Conservation (phyloP, 1,140 invertebrate genomes). For the Aphelenchoides avenae region DNA sequence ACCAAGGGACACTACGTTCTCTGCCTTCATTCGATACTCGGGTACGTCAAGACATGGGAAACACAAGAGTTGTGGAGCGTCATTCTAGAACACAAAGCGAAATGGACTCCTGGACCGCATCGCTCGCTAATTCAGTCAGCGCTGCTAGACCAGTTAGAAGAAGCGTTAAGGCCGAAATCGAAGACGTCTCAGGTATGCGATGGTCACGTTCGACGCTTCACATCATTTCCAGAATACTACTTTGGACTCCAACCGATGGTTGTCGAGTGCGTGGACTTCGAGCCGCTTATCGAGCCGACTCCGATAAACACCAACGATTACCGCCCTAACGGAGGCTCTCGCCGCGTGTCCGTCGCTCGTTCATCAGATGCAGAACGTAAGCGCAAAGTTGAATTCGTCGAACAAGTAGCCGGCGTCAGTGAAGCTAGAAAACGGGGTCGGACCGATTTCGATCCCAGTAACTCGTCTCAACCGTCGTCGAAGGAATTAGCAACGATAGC, state of each 20-base stretch:
- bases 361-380: constrained; percentile 10
- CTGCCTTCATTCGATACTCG: constrained; percentile 49
- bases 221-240: constrained; percentile 47
- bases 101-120: constrained; percentile 25
- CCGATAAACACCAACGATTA: not conserved
- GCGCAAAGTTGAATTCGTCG: constrained; percentile 27
- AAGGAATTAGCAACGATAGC: constrained; percentile 11
- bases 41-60: constrained; percentile 18
- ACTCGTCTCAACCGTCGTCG: not conserved
- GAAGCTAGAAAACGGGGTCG: not conserved
- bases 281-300: constrained; percentile 40
- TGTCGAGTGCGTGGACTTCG: constrained; percentile 49
- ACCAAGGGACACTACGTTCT: constrained; percentile 53
- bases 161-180: constrained; percentile 44
- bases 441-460: not conserved
- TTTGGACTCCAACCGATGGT: constrained; percentile 48
- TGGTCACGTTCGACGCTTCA: not conserved
- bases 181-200: constrained; percentile 37
- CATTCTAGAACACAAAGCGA: constrained; percentile 42
- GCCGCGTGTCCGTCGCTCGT: not conserved
- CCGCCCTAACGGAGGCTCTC: constrained; percentile 8
- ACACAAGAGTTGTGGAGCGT: not conserved
- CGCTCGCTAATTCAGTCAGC: constrained; percentile 4
- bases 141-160: constrained; percentile 31
- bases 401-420: constrained; percentile 2